Evolutionary conservation across 1,140 invertebrate genomes (phyloP), one percentile per base, ranked within the genome.

Genomic region (Pissodes strobi): DNA sequence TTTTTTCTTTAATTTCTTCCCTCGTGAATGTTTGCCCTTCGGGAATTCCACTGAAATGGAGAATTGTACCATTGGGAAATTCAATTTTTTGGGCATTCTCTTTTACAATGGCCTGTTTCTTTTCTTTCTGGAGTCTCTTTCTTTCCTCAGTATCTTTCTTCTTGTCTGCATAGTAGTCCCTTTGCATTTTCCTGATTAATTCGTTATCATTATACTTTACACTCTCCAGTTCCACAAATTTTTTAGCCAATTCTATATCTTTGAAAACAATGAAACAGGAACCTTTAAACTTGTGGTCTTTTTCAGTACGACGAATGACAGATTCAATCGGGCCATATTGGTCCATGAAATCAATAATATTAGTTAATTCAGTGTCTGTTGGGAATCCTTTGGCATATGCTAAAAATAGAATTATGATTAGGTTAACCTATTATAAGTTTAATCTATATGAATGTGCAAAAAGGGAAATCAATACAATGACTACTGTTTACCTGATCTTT

Each of bases 321-420:
- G 90, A 90, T 43, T 94, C 90, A 30, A 90, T 83, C 45, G 86
- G 82, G 9, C 90, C 88, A 79, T 83, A 88, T 22, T 82, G 76
- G 55, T 85, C 84, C 68, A 95, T 89, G 78, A 87, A 95, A 43
- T 85, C 83, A 37, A 93, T 81, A 1, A 97, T 76, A 0, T 87
- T 83, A 72, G 91, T 87, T 10, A 97, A 82, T 6, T 80, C 82
- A 0, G 81, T 79, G 17, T 90, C 87, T 49, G 84, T 78, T 1
- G 92, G 88, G 73, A 98, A 97, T 39, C 93, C 93, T 84, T 97
- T 97, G 22, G 88, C 84, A 80, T 98, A 98, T 17, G 93, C 83
- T 46, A 64, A 38, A 75, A 73, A 49, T 48, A 69, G 51, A n/a
- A n/a, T n/a, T n/a, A n/a, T n/a, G n/a, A n/a, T n/a, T n/a, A n/a